Conservation (phyloP, 2,888 invertebrate species). For the Mythimna pallens region DNA sequence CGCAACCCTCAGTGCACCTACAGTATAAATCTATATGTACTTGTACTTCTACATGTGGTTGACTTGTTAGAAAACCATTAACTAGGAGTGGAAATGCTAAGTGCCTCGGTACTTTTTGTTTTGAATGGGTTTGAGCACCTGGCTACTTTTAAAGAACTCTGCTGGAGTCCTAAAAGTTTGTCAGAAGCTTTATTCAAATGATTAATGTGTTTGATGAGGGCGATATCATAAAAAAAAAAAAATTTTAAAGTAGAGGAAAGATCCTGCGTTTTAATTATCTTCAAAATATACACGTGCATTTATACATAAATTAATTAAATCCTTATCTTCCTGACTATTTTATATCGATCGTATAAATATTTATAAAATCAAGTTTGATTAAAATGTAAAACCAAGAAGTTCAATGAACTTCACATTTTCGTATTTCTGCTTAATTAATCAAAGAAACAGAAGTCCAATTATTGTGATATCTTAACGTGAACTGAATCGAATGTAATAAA, state of each 20-base stretch:
- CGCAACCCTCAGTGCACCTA: too few species aligned
- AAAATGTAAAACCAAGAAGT: constrained; percentile 44
- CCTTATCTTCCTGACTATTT: constrained; percentile 16
- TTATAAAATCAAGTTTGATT: constrained; percentile 41
- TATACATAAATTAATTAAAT: constrained; percentile 13
- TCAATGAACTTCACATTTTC: constrained; percentile 58
- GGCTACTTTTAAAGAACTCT: too few species aligned
- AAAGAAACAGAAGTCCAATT: constrained; percentile 58
- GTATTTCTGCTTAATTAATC: constrained; percentile 52
- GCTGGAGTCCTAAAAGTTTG: too few species aligned
- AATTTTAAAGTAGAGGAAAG: background rate
- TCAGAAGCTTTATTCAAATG: background rate
- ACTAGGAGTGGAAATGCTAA: too few species aligned
- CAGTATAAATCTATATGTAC: too few species aligned
- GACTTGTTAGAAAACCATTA: too few species aligned
- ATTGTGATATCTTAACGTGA: constrained; percentile 58
- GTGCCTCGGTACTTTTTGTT: too few species aligned
- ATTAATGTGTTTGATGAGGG: background rate
- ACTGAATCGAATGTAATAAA: constrained; percentile 45
- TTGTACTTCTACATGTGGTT: too few species aligned
- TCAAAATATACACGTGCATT: constrained; percentile 1
- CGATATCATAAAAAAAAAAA: background rate
- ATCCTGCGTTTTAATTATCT: constrained; percentile 2
- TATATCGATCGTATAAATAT: constrained; percentile 42
- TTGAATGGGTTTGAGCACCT: too few species aligned